Evolutionary conservation across 1,140 invertebrate species (phyloP).

Genomic region (Zeugodacus cucurbitae): DNA sequence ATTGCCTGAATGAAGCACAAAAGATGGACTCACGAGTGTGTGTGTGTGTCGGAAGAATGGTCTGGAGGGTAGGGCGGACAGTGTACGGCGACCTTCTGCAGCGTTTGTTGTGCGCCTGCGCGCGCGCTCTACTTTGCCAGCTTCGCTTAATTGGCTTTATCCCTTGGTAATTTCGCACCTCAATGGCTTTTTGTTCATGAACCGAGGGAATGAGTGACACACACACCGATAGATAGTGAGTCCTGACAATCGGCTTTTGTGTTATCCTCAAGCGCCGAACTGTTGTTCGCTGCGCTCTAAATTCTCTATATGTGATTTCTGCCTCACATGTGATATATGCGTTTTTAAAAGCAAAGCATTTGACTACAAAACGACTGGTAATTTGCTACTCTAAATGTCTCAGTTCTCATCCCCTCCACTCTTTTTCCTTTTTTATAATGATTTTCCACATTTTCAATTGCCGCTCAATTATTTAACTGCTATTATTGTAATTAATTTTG

Average conservation of each 20-base stretch:
- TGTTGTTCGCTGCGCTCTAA: neutral
- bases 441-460: conserved; percentile 8
- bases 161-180: conserved; percentile 65
- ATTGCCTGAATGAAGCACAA: neutral
- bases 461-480: conserved; percentile 1
- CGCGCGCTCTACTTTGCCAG: neutral
- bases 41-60: too few species aligned
- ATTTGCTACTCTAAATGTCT: neutral
- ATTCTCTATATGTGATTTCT: too few species aligned
- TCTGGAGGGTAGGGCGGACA: neutral
- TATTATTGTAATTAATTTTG: conserved; percentile 36
- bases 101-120: neutral
- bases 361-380: neutral
- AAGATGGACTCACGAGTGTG: neutral
- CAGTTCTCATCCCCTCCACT: neutral
- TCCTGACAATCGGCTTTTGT: neutral
- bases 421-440: neutral
- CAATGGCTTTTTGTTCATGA: conserved; percentile 53
- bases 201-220: neutral
- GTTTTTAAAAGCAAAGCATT: conserved; percentile 52
- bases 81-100: neutral
- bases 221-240: neutral
- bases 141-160: conserved; percentile 57
- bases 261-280: neutral
- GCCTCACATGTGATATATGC: conserved; percentile 57